Evolutionary conservation across 2,113 vertebrate species (phyloP).

Genomic region (Oplegnathus fasciatus): DNA sequence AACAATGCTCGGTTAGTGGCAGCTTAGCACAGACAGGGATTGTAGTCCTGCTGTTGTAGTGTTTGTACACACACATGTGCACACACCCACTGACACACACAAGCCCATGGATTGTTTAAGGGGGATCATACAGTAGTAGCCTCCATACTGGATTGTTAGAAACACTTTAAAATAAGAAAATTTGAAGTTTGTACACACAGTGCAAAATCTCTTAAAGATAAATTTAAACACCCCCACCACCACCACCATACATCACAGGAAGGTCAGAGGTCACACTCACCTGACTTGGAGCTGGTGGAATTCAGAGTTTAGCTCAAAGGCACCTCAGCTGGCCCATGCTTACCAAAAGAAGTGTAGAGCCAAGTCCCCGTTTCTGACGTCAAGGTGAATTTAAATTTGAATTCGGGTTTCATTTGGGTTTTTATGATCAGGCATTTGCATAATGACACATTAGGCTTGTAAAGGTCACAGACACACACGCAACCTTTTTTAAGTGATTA

Average conservation of each 20-base stretch:
- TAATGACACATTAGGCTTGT: background rate
- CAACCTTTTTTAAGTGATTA: background rate
- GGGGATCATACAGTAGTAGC: background rate
- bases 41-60: conserved; percentile 53
- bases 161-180: background rate
- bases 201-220: background rate
- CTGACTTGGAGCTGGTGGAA: background rate
- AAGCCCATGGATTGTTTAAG: background rate
- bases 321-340: background rate
- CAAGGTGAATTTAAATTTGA: background rate
- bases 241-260: background rate
- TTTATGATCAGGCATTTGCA: background rate
- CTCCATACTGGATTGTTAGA: background rate
- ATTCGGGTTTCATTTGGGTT: background rate
- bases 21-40: conserved; percentile 55
- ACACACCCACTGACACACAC: conserved; percentile 37
- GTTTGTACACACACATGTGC: conserved; percentile 6
- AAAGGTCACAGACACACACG: conserved; percentile 1
- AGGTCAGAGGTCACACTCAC: background rate
- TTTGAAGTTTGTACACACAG: background rate
- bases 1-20: conserved; percentile 75
- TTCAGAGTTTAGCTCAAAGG: background rate
- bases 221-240: too few species aligned
- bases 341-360: background rate
- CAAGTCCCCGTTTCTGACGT: background rate